Conservation (phyloP, 1,140 invertebrate genomes). For the Mercenaria mercenaria region DNA sequence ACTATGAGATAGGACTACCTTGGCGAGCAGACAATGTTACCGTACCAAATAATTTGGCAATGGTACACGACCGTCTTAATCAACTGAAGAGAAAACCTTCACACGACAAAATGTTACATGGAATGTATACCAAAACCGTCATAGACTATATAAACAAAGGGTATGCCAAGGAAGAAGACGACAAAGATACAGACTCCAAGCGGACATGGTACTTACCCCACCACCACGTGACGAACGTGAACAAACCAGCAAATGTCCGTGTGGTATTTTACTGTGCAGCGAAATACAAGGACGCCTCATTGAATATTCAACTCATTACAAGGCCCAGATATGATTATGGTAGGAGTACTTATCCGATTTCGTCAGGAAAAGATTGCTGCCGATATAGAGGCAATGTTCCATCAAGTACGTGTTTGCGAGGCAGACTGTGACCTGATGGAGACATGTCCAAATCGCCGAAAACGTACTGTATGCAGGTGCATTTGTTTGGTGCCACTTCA, state of each 20-base stretch:
- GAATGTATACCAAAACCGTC: not conserved
- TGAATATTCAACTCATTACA: constrained; percentile 56
- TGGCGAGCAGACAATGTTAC: not conserved
- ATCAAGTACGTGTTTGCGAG: constrained; percentile 6
- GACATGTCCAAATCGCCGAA: not conserved
- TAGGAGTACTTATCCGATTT: constrained; percentile 68
- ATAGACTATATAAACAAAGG: not conserved
- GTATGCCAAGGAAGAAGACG: not conserved
- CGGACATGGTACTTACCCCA: constrained; percentile 56
- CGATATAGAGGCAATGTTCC: constrained; percentile 68
- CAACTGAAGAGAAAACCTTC: not conserved
- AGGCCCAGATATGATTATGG: constrained; percentile 83
- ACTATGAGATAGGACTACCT: not conserved
- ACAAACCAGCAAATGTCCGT: constrained; percentile 40
- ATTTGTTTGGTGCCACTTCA: constrained; percentile 60
- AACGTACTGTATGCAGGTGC: constrained; percentile 52
- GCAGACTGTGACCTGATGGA: not conserved
- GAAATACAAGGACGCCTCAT: constrained; percentile 31
- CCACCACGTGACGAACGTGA: not conserved
- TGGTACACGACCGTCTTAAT: not conserved
- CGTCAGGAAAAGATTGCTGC: constrained; percentile 47
- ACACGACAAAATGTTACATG: not conserved
- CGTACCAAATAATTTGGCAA: not conserved
- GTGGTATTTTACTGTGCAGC: constrained; percentile 60
- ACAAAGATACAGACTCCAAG: too few relatives aligned